Percentiles rank a stretch among this genome's conserved stretches.
These are phyloP conservation scores for Dufourea novaeangliae DNA, from an alignment of 1,140 invertebrate genomes.

Conservation along the genomic window DNA sequence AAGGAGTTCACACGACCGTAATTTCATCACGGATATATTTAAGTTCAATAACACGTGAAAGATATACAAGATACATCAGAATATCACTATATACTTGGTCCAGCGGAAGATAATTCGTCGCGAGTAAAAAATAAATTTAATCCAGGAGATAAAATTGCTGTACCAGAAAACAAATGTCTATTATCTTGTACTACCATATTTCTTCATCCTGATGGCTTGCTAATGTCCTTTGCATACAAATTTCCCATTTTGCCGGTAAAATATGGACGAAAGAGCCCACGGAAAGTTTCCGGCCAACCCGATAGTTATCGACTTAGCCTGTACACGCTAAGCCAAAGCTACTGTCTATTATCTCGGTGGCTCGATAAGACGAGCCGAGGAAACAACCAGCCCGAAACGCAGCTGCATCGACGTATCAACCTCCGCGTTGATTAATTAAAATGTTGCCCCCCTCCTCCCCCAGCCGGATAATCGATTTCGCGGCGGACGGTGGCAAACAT, in stretches of 20 bases:
- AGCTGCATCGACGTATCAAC: conserved; percentile 25
- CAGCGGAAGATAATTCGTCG: background rate
- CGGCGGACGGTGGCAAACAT: conserved; percentile 25
- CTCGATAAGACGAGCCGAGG: background rate
- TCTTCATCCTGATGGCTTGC: background rate
- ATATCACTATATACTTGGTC: too few species aligned
- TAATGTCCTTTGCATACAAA: conserved; percentile 7
- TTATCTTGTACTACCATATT: background rate
- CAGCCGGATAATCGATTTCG: conserved; percentile 42
- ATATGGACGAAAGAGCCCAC: conserved; percentile 1
- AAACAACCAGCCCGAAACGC: background rate
- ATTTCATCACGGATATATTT: too few species aligned
- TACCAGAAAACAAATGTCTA: background rate
- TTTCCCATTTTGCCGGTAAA: background rate
- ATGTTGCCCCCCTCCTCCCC: too few species aligned
- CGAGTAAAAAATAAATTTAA: background rate
- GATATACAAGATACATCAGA: too few species aligned
- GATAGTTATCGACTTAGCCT: background rate
- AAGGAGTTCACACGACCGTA: too few species aligned
- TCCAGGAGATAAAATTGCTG: background rate
- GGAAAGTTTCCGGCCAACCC: background rate
- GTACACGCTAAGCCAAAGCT: background rate
- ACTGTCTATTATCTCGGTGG: background rate
- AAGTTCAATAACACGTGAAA: too few species aligned
- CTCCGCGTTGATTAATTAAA: conserved; percentile 41